Evolutionary conservation across 2,888 invertebrate species (phyloP), one percentile per base, ranked within the genome.

Genomic region (Drosophila cyrtoloma): DNA sequence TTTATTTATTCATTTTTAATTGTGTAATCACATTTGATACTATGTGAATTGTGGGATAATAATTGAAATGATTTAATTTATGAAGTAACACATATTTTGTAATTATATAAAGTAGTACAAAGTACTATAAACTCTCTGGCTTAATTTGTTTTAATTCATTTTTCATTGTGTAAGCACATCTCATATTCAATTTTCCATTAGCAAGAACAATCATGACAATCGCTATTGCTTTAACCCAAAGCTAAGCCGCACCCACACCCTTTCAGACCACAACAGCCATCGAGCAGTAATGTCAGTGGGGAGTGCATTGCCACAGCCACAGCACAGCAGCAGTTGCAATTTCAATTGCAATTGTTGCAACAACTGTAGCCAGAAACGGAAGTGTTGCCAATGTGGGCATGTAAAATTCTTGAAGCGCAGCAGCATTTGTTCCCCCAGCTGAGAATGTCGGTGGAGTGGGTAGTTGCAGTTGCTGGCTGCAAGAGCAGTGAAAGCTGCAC

Each of bases 361-460:
- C 52, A 44, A 53, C 55, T 75, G 77, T 70, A 63, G 80, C 63
- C 75, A 35, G 58, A 79, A 59, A 70, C 84, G 84, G 81, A 89
- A 89, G 78, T 71, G 67, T 35, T 75, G 79, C 64, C 67, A 61
- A 71, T 72, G 51, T 76, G 72, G 61, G 76, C 69, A 70, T 89
- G 65, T 69, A 77, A 71, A 74, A 71, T 77, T 77, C 74, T 75
- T 71, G 73, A 88, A 80, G 88, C 88, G 88, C 85, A 70, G 69
- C 84, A 71, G 75, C 66, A 72, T 66, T 74, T 77, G 72, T 42
- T 30, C 81, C 63, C 53, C 37, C 42, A n/a, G 5, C 57, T 69
- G 35, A 16, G 19, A 0, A 14, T 30, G 19, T 37, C 14, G 22
- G 10, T 42, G 32, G 32, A n/a, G 9, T n/a, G 30, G n/a, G 9